These are phyloP conservation scores for Odocoileus virginianus DNA, from an alignment of 2,113 vertebrate genomes.

Conservation along the genomic window DNA sequence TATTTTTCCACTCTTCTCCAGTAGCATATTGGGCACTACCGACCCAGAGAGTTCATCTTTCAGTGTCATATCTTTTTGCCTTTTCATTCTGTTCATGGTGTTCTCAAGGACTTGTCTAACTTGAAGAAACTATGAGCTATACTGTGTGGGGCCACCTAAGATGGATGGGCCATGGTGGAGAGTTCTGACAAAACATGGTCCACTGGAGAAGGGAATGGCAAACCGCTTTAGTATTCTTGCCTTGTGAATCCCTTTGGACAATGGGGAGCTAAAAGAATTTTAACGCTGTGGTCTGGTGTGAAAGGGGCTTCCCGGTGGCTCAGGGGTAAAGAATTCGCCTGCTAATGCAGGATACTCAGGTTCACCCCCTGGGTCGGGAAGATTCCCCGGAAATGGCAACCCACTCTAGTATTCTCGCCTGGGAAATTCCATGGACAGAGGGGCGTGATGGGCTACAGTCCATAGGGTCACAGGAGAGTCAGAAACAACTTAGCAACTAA, in stretches of 20 bases:
- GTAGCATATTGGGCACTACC: not conserved
- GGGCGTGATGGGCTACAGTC: not conserved
- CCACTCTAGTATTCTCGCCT: not conserved
- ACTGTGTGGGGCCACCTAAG: not conserved
- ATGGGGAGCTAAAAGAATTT: not conserved
- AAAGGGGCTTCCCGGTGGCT: not conserved
- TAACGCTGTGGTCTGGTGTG: not conserved
- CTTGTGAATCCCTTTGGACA: not conserved
- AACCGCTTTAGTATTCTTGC: not conserved
- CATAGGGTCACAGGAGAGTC: not conserved
- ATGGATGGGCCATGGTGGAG: not conserved
- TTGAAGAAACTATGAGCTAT: not conserved
- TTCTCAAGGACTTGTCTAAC: not conserved
- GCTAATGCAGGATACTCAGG: not conserved
- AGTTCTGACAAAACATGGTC: not conserved
- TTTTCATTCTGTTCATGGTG: not conserved
- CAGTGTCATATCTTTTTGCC: not conserved
- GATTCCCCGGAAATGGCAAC: not conserved
- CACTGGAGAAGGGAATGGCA: not conserved
- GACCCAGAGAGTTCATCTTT: not conserved
- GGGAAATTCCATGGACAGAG: not conserved
- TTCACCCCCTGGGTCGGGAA: not conserved
- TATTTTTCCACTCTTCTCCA: not conserved
- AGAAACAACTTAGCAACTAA: not conserved
- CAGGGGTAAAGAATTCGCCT: not conserved